These are phyloP conservation scores for Lasioglossum baleicum DNA, from an alignment of 1,140 invertebrate species.

Conservation along the genomic window DNA sequence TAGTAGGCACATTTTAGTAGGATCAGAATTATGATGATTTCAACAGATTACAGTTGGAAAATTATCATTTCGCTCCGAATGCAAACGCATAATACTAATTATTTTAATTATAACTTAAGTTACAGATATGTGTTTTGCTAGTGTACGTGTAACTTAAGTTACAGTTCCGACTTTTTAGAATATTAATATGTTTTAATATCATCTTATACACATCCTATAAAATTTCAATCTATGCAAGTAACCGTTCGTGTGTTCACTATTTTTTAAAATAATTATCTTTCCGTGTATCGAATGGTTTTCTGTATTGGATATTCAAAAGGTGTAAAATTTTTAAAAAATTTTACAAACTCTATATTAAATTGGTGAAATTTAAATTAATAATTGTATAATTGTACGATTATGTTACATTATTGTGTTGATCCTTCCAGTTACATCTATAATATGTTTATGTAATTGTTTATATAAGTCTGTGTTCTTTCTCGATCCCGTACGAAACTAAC, in stretches of 20 bases:
- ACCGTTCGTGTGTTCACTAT: neutral
- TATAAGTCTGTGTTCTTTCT: slow-evolving; percentile 7
- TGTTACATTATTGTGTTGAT: neutral
- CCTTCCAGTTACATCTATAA: neutral
- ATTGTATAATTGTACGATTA: neutral
- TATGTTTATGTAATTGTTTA: slow-evolving; percentile 11
- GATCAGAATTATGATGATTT: slow-evolving; percentile 33
- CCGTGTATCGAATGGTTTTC: neutral
- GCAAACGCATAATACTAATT: slow-evolving; percentile 3
- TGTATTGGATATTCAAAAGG: neutral
- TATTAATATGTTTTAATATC: neutral
- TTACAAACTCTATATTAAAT: slow-evolving; percentile 6
- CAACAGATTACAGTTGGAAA: slow-evolving; percentile 21
- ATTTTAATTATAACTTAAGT: slow-evolving; percentile 27
- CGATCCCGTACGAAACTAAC: neutral
- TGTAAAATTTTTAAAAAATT: slow-evolving; percentile 10
- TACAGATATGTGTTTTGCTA: slow-evolving; percentile 28
- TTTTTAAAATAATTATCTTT: slow-evolving; percentile 6
- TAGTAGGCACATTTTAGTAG: slow-evolving; percentile 36
- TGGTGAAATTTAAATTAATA: slow-evolving; percentile 7
- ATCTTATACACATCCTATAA: neutral
- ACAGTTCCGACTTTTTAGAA: neutral
- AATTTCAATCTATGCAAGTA: slow-evolving; percentile 3
- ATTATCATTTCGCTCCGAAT: slow-evolving; percentile 12
- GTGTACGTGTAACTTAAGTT: slow-evolving; percentile 18